Evolutionary conservation across 35 echinoderm and acorn worm species (phyloP).

Genomic region (Eucidaris tribuloides): DNA sequence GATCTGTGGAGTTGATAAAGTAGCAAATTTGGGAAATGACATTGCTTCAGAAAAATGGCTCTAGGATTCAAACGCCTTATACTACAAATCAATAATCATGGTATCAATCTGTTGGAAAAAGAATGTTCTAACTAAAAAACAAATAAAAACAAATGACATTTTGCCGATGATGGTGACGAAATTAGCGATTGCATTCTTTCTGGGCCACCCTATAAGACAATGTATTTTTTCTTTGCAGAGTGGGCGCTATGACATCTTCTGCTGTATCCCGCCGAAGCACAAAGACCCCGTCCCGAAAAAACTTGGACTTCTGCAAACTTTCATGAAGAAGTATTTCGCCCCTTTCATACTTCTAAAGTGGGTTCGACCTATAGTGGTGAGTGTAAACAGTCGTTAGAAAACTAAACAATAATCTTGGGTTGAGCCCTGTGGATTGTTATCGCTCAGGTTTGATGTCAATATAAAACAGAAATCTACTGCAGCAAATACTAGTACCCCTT

Average conservation of each 20-base stretch:
- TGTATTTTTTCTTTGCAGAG: constrained; percentile 39
- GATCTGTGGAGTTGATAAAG: too few species aligned
- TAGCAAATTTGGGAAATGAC: too few species aligned
- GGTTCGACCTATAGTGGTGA: constrained; percentile 57
- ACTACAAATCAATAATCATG: too few species aligned
- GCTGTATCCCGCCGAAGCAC: constrained; percentile 45
- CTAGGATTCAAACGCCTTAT: too few species aligned
- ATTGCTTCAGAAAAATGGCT: too few species aligned
- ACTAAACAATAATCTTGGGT: not conserved
- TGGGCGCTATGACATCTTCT: constrained; percentile 58
- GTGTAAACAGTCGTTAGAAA: not conserved
- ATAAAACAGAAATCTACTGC: not conserved
- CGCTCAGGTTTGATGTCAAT: too few species aligned
- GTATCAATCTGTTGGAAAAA: constrained; percentile 58
- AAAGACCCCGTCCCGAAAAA: constrained; percentile 41
- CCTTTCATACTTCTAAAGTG: constrained; percentile 46
- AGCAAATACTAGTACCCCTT: not conserved
- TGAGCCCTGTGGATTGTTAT: too few species aligned
- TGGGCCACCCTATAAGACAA: too few species aligned
- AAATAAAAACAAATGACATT: too few species aligned
- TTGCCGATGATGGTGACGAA: too few species aligned
- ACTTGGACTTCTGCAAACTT: constrained; percentile 48
- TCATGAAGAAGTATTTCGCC: constrained; percentile 73
- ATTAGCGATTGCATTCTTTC: too few species aligned
- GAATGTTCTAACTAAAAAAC: too few species aligned